Evolutionary conservation across 2,797 vertebrate species (phyloP), one percentile per base, ranked within the genome.

Genomic region (Tadarida brasiliensis): DNA sequence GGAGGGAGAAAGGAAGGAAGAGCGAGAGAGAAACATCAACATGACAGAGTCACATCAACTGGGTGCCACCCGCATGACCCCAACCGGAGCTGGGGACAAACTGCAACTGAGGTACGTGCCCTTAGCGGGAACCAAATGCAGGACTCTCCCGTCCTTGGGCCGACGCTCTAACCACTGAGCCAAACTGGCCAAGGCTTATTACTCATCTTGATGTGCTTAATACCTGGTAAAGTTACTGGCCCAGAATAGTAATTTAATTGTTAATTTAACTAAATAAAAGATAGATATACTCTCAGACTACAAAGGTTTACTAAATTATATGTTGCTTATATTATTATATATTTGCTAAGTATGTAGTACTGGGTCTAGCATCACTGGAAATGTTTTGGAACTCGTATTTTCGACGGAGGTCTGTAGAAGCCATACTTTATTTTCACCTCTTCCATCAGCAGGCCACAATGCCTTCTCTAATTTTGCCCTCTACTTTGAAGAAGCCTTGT

Each of bases 401-500:
- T 87, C 85, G 90, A 91, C 2, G n/a, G 35, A 70, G 30, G 65
- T 71, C 39, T 91, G 63, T 19, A 85, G 61, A 77, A 82, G 73
- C 71, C 84, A 68, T 44, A 24, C 56, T 85, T 83, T 68, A 65
- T 82, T 95, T 54, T 73, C 22, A 28, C 54, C n/a, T 87, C 92
- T 84, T 28, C 49, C 54, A 39, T 90, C 87, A 89, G 26, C 67
- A 65, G 39, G 30, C 30, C 89, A 70, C 51, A 73, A 73, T 14
- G 85, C 47, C 68, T 70, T 91, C 93, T 95, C 87, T 87, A 84
- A 93, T 87, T 95, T 56, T 95, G 84, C 68, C 80, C 87, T 90
- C 67, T 47, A 85, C 91, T 94, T 71, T 35, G 94, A 78, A 28
- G 3, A 19, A 82, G 81, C 14, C 87, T 91, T 78, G 59, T 70